Evolutionary conservation across 1,140 invertebrate genomes (phyloP).

Genomic region (Drosophila sturtevanti): DNA sequence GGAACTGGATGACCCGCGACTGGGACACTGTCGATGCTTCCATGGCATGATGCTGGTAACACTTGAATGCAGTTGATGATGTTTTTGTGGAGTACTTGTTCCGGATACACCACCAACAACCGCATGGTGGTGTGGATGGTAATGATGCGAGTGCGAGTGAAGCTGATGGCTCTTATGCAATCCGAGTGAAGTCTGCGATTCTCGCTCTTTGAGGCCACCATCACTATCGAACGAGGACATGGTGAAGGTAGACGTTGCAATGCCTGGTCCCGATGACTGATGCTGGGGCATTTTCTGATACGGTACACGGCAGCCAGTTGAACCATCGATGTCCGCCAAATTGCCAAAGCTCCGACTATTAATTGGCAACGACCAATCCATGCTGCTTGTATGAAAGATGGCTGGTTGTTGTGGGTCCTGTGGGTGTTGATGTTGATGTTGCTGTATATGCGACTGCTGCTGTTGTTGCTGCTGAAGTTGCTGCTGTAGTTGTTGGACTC

Average conservation of each 20-base stretch:
- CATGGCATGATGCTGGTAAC: constrained; percentile 81
- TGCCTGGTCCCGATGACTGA: constrained; percentile 25
- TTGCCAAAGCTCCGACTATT: constrained; percentile 78
- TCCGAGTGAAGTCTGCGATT: constrained; percentile 52
- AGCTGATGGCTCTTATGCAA: constrained; percentile 41
- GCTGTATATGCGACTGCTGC: neutral
- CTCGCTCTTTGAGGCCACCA: constrained; percentile 75
- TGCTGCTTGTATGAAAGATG: constrained; percentile 74
- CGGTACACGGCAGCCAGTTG: constrained; percentile 58
- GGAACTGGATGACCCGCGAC: constrained; percentile 79
- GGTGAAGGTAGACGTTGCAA: constrained; percentile 66
- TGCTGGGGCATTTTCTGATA: constrained; percentile 67
- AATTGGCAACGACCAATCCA: constrained; percentile 68
- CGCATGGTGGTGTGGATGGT: constrained; percentile 60
- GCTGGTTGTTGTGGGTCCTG: constrained; percentile 31
- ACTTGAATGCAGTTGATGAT: constrained; percentile 74
- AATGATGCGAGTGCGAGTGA: constrained; percentile 63
- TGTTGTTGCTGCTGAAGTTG: constrained; percentile 31
- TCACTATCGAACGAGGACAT: constrained; percentile 73
- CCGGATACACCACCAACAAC: constrained; percentile 37
- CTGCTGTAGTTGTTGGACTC: constrained; percentile 31
- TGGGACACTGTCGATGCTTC: constrained; percentile 82
- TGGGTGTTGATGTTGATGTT: constrained; percentile 29
- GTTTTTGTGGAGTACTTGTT: constrained; percentile 67
- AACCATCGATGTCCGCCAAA: constrained; percentile 73